Evolutionary conservation across 1,140 invertebrate species (phyloP), one percentile per base, ranked within the genome.

Genomic region (Asobara japonica): DNA sequence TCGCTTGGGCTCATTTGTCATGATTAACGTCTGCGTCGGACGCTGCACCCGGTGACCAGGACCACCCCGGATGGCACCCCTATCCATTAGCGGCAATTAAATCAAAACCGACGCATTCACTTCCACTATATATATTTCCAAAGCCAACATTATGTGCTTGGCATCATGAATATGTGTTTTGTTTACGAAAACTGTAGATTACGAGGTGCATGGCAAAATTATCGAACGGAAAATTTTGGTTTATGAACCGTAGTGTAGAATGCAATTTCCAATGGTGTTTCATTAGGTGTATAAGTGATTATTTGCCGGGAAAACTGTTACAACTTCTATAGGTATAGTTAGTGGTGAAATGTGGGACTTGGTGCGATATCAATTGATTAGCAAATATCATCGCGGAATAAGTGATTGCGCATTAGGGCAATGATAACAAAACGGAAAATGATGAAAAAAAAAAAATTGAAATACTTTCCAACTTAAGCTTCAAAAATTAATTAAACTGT

Each of bases 51-150:
- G 25, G 38, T 67, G 65, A 48, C 29, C 65, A 48, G 22, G 65
- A 45, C 65, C 60, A 62, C 60, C 60, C 60, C n/a, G 60, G 25
- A 67, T 67, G 8, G 10, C 65, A 48, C 65, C 65, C 65, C 65
- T 67, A 67, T 67, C 41, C 41, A 67, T 62, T 62, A 62, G 27
- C 65, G 20, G 20, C 22, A 67, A 67, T 67, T 67, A 67, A 67
- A 67, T 67, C 65, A 67, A 67, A 67, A 67, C 38, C 60, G 60
- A 62, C 29, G 51, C 51, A 56, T 56, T 56, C 51, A 56, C 51
- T 56, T 56, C 16, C 16, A 56, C 51, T 56, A 22, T 65, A 65
- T 29, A 64, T 38, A 27, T 65, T 38, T 38, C 16, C 16, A 41
- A 25, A 27, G 22, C 33, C 22, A 38, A 65, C 38, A 65, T 65